Evolutionary conservation across 2,888 invertebrate species (phyloP), one percentile per base, ranked within the genome.

Genomic region (Andrena dorsata): DNA sequence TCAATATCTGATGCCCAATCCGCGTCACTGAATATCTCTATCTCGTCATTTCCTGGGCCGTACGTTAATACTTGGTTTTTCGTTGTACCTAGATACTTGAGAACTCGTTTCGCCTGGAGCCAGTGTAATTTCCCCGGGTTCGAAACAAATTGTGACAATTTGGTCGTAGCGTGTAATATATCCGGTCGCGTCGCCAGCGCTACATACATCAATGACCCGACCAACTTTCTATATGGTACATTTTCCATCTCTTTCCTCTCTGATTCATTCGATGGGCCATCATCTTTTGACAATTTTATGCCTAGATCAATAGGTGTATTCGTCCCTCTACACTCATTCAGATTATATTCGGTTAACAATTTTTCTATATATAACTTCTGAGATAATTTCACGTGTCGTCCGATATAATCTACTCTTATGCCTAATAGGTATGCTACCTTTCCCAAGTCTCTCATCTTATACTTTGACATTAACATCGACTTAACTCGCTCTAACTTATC

Each of bases 361-460:
- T 35, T 63, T 63, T 49, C 10, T 65, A 64, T 60, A 7, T 78
- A 64, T 60, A 69, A 41, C 0, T 56, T 10, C 60, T 78, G 78
- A 0, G 65, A 78, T 2, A 81, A 8, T 35, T 30, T 35, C 20
- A 77, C 28, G 10, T 0, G 20, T 0, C n/a, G 0, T 3, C 49
- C 56, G 0, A 0, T 13, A 2, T 61, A 1, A 1, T 35, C 32
- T 0, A 77, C 41, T 7, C 7, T 80, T 77, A 77, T 66, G 0
- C 68, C 80, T 26, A 80, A 23, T 28, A 80, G 10, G 5, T 80
- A 72, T 1, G 80, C 68, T 2, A 8, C 68, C 5, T 0, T 26
- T 8, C 72, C 72, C 64, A 80, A 63, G n/a, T 77, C 80, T 35
- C 56, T 77, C 6, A 63, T 72, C n/a, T 78, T 73, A 2, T 72